Percentiles rank a stretch among this genome's conserved stretches.
These are phyloP conservation scores for Propithecus deckenii DNA, from an alignment of 2,797 vertebrate genomes.

Conservation along the genomic window DNA sequence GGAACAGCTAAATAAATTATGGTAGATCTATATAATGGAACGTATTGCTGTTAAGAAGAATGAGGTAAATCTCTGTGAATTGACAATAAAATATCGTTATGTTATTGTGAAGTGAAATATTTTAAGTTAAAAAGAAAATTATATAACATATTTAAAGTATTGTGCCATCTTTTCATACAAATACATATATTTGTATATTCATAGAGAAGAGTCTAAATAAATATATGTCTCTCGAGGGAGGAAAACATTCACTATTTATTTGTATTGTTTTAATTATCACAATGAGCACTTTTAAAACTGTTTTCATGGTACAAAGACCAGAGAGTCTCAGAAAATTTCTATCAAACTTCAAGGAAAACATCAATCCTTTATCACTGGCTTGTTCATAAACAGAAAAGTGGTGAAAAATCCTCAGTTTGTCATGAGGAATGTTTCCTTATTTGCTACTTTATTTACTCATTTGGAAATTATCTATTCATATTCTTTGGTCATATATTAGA, in stretches of 20 bases:
- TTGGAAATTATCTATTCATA: background rate
- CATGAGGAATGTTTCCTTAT: background rate
- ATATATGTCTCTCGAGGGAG: background rate
- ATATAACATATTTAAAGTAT: background rate
- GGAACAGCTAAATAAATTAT: background rate
- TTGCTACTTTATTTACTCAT: constrained; percentile 18
- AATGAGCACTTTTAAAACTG: background rate
- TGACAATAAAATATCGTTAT: background rate
- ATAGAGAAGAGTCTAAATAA: background rate
- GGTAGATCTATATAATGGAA: background rate
- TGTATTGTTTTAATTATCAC: background rate
- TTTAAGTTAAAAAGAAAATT: constrained; percentile 28
- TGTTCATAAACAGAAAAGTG: background rate
- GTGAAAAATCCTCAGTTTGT: background rate
- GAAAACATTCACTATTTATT: background rate
- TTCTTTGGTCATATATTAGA: background rate
- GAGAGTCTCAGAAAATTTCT: background rate
- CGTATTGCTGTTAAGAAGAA: background rate
- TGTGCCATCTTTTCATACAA: background rate
- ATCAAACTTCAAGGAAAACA: background rate
- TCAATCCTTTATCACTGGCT: background rate
- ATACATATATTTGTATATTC: background rate
- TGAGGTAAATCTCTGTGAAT: background rate
- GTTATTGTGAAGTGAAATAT: background rate
- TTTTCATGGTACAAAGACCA: background rate